Conservation (phyloP, 2,888 invertebrate species). For the Drosophila longiperda region DNA sequence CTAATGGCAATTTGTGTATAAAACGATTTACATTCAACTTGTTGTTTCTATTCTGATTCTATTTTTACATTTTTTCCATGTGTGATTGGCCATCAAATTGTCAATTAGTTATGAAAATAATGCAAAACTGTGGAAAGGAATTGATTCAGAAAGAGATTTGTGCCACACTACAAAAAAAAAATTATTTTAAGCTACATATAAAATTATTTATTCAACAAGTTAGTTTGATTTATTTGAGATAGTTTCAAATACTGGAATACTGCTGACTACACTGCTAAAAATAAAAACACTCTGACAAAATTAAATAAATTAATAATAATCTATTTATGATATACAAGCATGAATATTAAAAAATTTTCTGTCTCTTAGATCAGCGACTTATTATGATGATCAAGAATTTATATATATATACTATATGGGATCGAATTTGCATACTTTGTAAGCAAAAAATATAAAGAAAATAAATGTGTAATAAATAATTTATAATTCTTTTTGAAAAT, state of each 20-base stretch:
- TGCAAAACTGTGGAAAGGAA: constrained; percentile 14
- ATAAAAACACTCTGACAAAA: not conserved
- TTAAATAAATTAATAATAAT: not conserved
- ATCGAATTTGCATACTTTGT: too few relatives aligned
- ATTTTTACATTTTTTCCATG: constrained; percentile 17
- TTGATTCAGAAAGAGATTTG: not conserved
- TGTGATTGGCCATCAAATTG: constrained; percentile 50
- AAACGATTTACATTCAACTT: constrained; percentile 46
- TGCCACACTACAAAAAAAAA: not conserved
- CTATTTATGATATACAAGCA: not conserved
- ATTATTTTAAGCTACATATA: not conserved
- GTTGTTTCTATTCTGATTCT: constrained; percentile 33
- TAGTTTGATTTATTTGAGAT: not conserved
- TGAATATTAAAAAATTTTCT: not conserved
- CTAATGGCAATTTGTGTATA: constrained; percentile 50
- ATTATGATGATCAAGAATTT: not conserved
- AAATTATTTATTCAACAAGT: not conserved
- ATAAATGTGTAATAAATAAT: too few relatives aligned
- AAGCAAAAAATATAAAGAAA: not conserved
- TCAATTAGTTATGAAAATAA: constrained; percentile 80
- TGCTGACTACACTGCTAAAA: too few relatives aligned
- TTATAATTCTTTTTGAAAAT: too few relatives aligned
- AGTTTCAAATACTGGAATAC: not conserved
- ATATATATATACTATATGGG: not conserved
- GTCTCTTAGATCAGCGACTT: not conserved